Evolutionary conservation across 2,113 vertebrate species (phyloP), one percentile per base, ranked within the genome.

Genomic region (Phoenicopterus ruber): DNA sequence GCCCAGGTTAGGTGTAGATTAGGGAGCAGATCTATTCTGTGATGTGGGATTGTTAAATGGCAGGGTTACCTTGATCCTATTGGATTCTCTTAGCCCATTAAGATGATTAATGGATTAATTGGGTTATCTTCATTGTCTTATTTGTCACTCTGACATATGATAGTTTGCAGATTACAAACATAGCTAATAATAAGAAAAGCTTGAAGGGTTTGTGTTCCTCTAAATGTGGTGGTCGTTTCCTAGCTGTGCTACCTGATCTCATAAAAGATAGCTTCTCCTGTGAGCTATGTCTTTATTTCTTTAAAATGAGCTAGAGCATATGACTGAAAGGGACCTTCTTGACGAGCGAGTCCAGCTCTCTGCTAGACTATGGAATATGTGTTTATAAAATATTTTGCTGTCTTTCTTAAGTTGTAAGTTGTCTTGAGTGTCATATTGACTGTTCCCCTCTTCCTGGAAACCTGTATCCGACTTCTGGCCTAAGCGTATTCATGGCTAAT

Each of bases 31-130:
- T 92, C 42, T 82, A 2, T 59, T 58, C 50, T 1, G 1, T 86
- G 34, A 31, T 67, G 66, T n/a, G 61, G 29, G 55, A 22, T 52
- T 65, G 59, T 83, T 81, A 61, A 87, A 81, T 47, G 82, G 36
- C 59, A 65, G 34, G 9, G 89, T 72, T 79, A 46, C 55, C 59
- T 58, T 92, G 59, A 82, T 88, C 76, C 66, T 92, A 0, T 42
- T 92, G 93, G 55, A 44, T 86, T 90, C 69, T 82, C 29, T 77
- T 77, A 65, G 36, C 40, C 58, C 22, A 26, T 94, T 89, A 87
- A 91, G 89, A 31, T 76, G 73, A 88, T 69, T 70, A 94, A 82
- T 84, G 84, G 73, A 87, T 82, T 94, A 83, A 83, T 55, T 61
- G 62, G 52, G 65, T 80, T 91, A 63, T 62, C 62, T 80, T 79